phyloP scores from a whole-genome alignment of 2,113 vertebrate genomes.

The Callipepla squamata region DNA sequence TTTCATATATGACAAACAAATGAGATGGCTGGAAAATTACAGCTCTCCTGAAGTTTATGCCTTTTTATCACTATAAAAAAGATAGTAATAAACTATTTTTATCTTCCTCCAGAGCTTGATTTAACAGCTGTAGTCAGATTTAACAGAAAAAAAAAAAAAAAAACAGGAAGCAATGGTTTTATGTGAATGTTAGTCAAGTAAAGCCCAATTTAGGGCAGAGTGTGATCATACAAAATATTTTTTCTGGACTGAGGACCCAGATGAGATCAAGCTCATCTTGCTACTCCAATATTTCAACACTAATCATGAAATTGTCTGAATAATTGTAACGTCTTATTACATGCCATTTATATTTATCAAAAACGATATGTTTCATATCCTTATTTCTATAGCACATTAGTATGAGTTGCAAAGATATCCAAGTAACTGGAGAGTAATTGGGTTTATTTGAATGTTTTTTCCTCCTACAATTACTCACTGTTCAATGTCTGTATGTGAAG shows the following conservation, averaged over 20 bases:
- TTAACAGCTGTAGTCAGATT: neutral
- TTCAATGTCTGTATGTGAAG: neutral
- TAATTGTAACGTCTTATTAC: neutral
- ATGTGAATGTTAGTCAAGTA: neutral
- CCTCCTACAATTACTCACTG: neutral
- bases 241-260: neutral
- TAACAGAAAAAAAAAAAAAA: neutral
- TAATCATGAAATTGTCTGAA: neutral
- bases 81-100: neutral
- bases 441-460: neutral
- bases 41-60: neutral
- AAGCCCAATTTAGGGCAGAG: neutral
- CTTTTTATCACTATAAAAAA: neutral
- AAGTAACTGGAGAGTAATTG: neutral
- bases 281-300: neutral
- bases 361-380: neutral
- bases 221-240: neutral
- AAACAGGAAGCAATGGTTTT: no score
- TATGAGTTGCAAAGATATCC: neutral
- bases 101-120: neutral
- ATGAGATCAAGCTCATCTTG: neutral
- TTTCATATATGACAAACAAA: neutral
- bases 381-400: neutral
- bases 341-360: neutral
- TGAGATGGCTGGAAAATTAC: neutral